Base-by-base conservation (phyloP, 1,140 invertebrate genomes). In the Drosophila varians region DNA sequence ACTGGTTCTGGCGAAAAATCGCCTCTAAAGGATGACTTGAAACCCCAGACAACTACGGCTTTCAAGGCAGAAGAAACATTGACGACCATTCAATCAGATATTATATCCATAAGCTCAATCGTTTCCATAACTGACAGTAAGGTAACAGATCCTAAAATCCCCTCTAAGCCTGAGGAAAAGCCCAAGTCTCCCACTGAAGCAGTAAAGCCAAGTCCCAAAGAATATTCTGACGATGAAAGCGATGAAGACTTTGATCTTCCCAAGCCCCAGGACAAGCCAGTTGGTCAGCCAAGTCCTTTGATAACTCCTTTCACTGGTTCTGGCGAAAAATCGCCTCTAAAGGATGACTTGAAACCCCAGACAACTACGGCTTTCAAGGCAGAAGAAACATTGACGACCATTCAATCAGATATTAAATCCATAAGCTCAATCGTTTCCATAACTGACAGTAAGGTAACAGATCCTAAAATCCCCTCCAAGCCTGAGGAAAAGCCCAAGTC, bases 211-310 rank as follows among this genome's bases (percentile, higher is more conserved):
- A 31, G 4, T 31, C n/a, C 16, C 0, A 68, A 55, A 28, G 45
- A 46, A n/a, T 62, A 70, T 47, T 56, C 58, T 2, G 57, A 70
- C n/a, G 45, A 49, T 16, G 58, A 70, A 28, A 56, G 58, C 16
- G 46, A 52, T 34, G 53, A 64, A 11, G 66, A 70, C 19, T 18
- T 31, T 3, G 31, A 46, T 4, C 4, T 46, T 16, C 3, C 18
- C 2, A 69, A 36, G 25, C 55, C 55, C 5, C 43, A 47, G 36
- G 45, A 43, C 1, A 60, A 54, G 26, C 14, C 47, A 3, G 18
- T 16, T 19, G 6, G 12, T 28, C 34, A 51, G n/a, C 31, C 54
- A 6, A 19, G 25, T 52, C 36, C 58, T 21, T 31, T 28, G 3
- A 26, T 28, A 9, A 36, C 7, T 42, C 7, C 47, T 21, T 8